Evolutionary conservation across 2,888 invertebrate species (phyloP), one percentile per base, ranked within the genome.

Genomic region (Strigamia crassipes): DNA sequence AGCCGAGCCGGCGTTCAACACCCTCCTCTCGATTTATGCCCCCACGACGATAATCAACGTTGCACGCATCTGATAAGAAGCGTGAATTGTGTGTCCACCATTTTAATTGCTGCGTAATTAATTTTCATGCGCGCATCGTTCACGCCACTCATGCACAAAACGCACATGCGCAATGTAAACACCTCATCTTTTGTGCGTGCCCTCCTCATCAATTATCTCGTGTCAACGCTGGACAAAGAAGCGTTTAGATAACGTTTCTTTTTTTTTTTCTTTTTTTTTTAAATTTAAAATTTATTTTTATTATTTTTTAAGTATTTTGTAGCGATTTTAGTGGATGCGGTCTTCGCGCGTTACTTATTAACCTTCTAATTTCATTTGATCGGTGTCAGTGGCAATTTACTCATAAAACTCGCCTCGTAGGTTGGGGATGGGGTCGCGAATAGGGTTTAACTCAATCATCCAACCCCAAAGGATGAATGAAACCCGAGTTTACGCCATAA

Each of bases 321-420:
- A 9, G 38, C 38, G 38, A 38, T 38, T 38, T 38, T 38, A 38
- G 38, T 38, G 38, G 6, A 4, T 46, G 46, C 15, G 61, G 21
- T 23, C 18, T 23, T 21, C 18, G 21, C 61, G 23, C 61, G 61
- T 66, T 66, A 66, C 61, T 66, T 66, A 66, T 66, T 66, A 66
- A 31, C 41, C 80, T 34, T 61, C 51, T 80, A 80, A 80, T 80
- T 80, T 80, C 80, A 80, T 80, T 61, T 34, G 80, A 51, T 80
- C 80, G 80, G 41, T 79, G 79, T 79, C 79, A 41, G 79, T 79
- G 79, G 79, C 41, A 79, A 79, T 79, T 79, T 79, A 46, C 42
- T 27, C 79, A 27, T 27, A 42, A 27, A 13, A 34, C 79, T 42
- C 18, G 38, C 78, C 78, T 41, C 23, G 13, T 18, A 78, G 23